Evolutionary conservation across 2,797 vertebrate species (phyloP).

Genomic region (Hydrolagus colliei): DNA sequence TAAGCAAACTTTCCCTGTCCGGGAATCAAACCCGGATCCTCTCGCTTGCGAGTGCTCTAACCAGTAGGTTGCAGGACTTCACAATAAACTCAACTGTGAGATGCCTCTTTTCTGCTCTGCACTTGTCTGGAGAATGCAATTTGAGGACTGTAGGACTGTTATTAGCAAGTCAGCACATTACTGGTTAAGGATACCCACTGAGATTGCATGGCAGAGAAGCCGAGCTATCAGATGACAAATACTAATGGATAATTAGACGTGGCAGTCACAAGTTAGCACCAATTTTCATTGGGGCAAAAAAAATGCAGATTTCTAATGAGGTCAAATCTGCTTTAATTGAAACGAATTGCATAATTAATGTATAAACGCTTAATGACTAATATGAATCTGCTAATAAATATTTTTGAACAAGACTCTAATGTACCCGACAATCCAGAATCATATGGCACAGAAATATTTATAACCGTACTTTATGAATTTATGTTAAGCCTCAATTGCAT

Average conservation of each 20-base stretch:
- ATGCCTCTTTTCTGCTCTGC: neutral
- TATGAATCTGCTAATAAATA: constrained; percentile 22
- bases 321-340: constrained; percentile 19
- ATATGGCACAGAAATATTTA: constrained; percentile 17
- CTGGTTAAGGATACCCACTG: neutral
- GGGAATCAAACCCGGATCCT: too few relatives aligned
- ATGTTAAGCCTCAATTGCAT: constrained; percentile 22
- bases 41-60: too few relatives aligned
- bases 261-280: neutral
- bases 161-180: neutral
- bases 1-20: too few relatives aligned
- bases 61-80: too few relatives aligned
- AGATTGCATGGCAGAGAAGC: neutral
- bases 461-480: neutral
- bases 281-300: constrained; percentile 1
- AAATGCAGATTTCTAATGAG: constrained; percentile 12
- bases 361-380: constrained; percentile 25
- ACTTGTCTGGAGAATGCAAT: neutral
- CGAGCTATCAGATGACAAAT: neutral
- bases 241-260: constrained; percentile 16
- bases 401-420: constrained; percentile 19
- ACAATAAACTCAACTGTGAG: too few relatives aligned
- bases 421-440: neutral
- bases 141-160: neutral
- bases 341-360: constrained; percentile 14